Conservation (phyloP, 2,797 vertebrate species). For the Pantherophis alleghaniensis region DNA sequence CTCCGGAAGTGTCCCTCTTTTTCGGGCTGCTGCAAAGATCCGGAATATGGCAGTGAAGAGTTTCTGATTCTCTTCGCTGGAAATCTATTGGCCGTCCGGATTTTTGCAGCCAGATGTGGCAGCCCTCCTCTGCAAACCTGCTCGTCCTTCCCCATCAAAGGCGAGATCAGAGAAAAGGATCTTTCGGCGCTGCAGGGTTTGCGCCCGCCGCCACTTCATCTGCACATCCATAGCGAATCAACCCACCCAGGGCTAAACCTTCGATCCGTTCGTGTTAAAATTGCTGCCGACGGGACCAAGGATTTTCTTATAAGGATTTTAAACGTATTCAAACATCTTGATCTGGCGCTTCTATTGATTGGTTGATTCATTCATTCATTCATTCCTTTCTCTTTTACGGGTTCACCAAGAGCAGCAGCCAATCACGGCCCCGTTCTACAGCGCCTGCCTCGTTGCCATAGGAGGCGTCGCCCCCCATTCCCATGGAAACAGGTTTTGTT, state of each 20-base stretch:
- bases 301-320: neutral
- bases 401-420: neutral
- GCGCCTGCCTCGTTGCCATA: neutral
- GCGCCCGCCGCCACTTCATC: neutral
- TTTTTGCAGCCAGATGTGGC: neutral
- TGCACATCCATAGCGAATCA: neutral
- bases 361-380: neutral
- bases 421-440: neutral
- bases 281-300: neutral
- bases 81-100: neutral
- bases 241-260: neutral
- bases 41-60: neutral
- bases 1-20: neutral
- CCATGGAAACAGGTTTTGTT: conserved; percentile 43
- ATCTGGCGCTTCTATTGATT: neutral
- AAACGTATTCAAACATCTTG: neutral
- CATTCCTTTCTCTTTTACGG: neutral
- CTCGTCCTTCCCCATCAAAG: neutral
- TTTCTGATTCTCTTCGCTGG: neutral
- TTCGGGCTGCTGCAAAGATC: neutral
- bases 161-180: neutral
- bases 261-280: neutral
- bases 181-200: neutral
- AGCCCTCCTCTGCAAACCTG: neutral
- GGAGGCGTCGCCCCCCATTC: neutral